Percentiles rank a stretch among this genome's conserved stretches.
These are phyloP conservation scores for Sebastes baramenuke DNA, from an alignment of 2,797 vertebrate species.

Conservation along the genomic window DNA sequence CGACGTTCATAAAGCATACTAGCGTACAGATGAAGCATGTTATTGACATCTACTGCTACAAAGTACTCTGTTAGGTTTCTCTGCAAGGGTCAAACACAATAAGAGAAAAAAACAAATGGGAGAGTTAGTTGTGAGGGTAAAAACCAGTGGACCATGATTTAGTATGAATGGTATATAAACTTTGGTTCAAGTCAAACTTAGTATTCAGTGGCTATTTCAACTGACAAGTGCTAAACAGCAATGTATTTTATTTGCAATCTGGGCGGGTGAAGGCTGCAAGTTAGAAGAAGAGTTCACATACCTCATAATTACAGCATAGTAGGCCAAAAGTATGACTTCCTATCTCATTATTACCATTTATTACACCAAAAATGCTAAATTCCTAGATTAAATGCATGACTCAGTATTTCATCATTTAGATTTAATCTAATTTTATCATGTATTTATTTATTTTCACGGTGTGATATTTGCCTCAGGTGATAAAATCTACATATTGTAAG, in stretches of 20 bases:
- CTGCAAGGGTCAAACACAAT: slow-evolving; percentile 80
- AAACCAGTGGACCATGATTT: background rate
- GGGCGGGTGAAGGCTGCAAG: background rate
- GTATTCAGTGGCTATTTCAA: background rate
- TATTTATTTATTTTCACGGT: background rate
- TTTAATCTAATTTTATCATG: background rate
- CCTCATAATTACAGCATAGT: background rate
- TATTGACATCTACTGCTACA: slow-evolving; percentile 98
- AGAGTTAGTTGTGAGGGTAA: slow-evolving; percentile 52
- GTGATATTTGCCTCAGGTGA: background rate
- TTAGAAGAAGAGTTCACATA: background rate
- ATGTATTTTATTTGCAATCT: background rate
- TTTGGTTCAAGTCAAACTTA: background rate
- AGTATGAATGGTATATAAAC: background rate
- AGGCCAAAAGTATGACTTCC: background rate
- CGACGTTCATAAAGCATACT: slow-evolving; percentile 97
- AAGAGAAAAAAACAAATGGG: slow-evolving; percentile 43
- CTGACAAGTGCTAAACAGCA: background rate
- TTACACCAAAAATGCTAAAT: background rate
- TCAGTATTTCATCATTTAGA: background rate
- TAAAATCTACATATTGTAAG: background rate
- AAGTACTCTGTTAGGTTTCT: slow-evolving; percentile 98
- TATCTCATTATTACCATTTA: background rate
- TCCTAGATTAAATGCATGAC: background rate
- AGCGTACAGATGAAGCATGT: slow-evolving; percentile 98